These are phyloP conservation scores for Porites lutea DNA, from an alignment of 64 coral and sea anemone species.

Conservation along the genomic window DNA sequence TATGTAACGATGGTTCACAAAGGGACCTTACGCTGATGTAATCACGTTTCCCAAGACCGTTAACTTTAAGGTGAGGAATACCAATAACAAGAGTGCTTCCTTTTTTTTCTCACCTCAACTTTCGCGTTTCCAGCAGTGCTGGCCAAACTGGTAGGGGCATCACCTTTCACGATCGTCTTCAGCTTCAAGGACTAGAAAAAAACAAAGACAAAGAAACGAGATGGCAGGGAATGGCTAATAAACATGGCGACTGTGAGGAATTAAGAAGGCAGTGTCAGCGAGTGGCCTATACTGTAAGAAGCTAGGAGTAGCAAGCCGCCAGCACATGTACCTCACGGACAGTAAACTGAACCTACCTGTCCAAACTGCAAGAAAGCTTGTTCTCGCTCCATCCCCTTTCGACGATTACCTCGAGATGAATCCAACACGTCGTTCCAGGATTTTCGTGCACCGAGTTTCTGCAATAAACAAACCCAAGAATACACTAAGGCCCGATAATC, in stretches of 20 bases:
- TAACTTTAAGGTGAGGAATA: too few species aligned
- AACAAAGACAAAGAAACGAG: not conserved
- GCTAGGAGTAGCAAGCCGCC: too few species aligned
- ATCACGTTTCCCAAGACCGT: too few species aligned
- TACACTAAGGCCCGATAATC: not conserved
- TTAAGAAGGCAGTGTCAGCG: not conserved
- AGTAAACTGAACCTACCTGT: slow-evolving; percentile 67
- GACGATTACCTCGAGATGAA: slow-evolving; percentile 66
- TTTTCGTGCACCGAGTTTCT: slow-evolving; percentile 90
- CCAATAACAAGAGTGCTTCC: not conserved
- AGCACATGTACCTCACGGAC: too few species aligned
- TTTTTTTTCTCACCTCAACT: slow-evolving; percentile 54
- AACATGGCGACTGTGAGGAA: not conserved
- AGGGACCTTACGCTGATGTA: too few species aligned
- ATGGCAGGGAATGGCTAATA: not conserved
- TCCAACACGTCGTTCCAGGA: slow-evolving; percentile 83
- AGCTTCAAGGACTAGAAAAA: slow-evolving; percentile 77
- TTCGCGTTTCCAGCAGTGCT: slow-evolving; percentile 80
- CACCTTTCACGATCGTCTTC: slow-evolving; percentile 88
- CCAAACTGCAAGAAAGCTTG: slow-evolving; percentile 91
- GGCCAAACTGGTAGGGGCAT: slow-evolving; percentile 86
- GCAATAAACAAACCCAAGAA: not conserved
- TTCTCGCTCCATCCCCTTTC: slow-evolving; percentile 82
- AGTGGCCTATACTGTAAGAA: too few species aligned
- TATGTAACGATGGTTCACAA: too few species aligned